These are phyloP conservation scores for Indicator maculatus DNA, from an alignment of 2,113 vertebrate genomes.

Conservation along the genomic window DNA sequence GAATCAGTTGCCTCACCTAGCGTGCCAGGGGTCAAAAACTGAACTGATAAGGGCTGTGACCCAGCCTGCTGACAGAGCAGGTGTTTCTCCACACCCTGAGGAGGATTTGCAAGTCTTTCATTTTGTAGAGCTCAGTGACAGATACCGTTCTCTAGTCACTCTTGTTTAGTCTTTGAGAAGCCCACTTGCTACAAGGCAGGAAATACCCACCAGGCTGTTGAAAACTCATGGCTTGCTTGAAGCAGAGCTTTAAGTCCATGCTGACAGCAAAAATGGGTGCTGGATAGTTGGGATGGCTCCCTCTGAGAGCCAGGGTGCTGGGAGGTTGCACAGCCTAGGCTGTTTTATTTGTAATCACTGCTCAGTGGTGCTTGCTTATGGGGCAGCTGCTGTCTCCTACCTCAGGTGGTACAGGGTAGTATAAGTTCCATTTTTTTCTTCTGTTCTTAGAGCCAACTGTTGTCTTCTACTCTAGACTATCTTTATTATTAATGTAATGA, in stretches of 20 bases:
- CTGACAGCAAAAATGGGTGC: not conserved
- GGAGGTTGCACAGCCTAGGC: not conserved
- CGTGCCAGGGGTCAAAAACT: not conserved
- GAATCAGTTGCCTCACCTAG: not conserved
- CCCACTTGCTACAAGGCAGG: not conserved
- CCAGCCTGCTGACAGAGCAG: slow-evolving; percentile 18
- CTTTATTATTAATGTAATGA: not conserved
- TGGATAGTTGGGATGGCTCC: not conserved
- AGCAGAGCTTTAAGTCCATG: not conserved
- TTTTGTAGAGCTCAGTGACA: not conserved
- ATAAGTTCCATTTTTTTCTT: not conserved
- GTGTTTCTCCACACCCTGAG: slow-evolving; percentile 23
- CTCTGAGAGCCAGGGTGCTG: not conserved
- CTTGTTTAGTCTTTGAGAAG: not conserved
- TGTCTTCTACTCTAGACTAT: not conserved
- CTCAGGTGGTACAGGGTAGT: not conserved
- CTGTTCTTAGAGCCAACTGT: not conserved
- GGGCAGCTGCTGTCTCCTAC: not conserved
- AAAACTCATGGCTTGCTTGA: accelerated
- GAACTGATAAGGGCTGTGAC: not conserved
- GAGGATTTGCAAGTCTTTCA: slow-evolving; percentile 6
- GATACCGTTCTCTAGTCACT: not conserved
- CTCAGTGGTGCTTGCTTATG: not conserved
- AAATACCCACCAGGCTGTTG: not conserved
- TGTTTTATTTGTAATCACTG: accelerated